Base-by-base conservation (phyloP, 35 echinoderm and acorn worm species). In the Diadema setosum region DNA sequence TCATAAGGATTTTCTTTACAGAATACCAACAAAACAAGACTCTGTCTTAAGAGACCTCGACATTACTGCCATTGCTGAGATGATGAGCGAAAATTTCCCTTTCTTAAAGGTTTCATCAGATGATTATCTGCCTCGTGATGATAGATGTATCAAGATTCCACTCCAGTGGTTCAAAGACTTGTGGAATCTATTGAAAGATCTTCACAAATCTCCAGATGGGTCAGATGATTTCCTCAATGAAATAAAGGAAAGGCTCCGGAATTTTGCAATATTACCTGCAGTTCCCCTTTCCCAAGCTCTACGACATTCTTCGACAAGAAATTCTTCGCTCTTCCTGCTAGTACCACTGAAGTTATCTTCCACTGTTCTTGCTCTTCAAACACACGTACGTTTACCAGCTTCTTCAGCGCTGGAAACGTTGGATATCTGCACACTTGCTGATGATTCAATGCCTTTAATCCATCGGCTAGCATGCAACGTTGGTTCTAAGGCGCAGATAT, bases 181-280 rank as follows among this genome's bases (percentile, higher is more conserved):
- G 5, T 89, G 78, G 86, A 83, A 57, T 14, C 80, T 89, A 44
- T 15, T 83, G 16, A 20, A 8, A 2, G 58, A 6, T 0, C 21
- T 65, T 18, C 4, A 30, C 18, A 45, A 23, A 75, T 1, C 27
- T 5, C 24, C 46, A n/a, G 0, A 93, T 18, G 2, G 41, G 4
- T 41, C 23, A 20, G 20, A 1, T 83, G 14, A 46, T 23, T 23
- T 83, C 46, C 11, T 49, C 33, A 33, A 80, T 0, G 2, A 80
- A 20, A 37, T 82, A 16, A 3, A 15, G 25, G 49, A 57, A 31
- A 5, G 86, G 31, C 44, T 91, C 26, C 31, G 48, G 36, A 16
- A 24, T 5, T 86, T 63, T 45, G 83, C 89, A 5, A 20, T 91
- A 48, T 69, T 91, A 16, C 89, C 89, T 20, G 82, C n/a, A n/a